phyloP scores from a whole-genome alignment of 2,888 invertebrate genomes.

The Dioctria rufipes region DNA sequence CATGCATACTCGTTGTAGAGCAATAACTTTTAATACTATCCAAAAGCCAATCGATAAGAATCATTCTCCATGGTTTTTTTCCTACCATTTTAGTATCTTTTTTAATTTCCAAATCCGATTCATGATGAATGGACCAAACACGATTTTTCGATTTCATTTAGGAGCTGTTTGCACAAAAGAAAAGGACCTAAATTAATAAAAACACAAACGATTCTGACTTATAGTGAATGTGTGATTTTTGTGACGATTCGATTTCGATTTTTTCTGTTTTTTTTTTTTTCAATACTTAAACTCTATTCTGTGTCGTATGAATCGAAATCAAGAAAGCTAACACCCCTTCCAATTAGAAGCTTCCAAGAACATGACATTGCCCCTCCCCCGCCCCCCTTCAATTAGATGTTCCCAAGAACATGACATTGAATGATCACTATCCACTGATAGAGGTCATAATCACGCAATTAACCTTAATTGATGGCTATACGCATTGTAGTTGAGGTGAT shows the following conservation, averaged over 20 bases:
- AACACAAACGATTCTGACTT: too few species aligned
- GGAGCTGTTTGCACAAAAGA: neutral
- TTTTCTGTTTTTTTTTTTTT: too few species aligned
- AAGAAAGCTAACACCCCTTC: neutral
- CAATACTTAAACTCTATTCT: neutral
- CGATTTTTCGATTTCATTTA: constrained; percentile 42
- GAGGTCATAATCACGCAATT: constrained; percentile 42
- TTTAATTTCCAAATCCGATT: constrained; percentile 15
- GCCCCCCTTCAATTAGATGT: constrained; percentile 16
- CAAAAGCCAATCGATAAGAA: constrained; percentile 64
- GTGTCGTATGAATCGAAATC: neutral
- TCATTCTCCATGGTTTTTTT: neutral
- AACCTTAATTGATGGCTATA: constrained; percentile 16
- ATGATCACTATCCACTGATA: constrained; percentile 28
- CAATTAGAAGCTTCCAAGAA: constrained; percentile 23
- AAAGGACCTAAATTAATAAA: neutral
- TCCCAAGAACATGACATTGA: constrained; percentile 34
- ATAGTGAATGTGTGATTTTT: too few species aligned
- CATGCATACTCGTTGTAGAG: constrained; percentile 79
- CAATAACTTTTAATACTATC: constrained; percentile 75
- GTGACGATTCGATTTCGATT: too few species aligned
- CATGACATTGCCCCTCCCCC: neutral
- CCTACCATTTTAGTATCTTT: neutral
- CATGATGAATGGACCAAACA: constrained; percentile 27
- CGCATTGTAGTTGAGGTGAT: neutral